Conservation (phyloP, 2,797 vertebrate genomes). For the Centroberyx gerrardi region DNA sequence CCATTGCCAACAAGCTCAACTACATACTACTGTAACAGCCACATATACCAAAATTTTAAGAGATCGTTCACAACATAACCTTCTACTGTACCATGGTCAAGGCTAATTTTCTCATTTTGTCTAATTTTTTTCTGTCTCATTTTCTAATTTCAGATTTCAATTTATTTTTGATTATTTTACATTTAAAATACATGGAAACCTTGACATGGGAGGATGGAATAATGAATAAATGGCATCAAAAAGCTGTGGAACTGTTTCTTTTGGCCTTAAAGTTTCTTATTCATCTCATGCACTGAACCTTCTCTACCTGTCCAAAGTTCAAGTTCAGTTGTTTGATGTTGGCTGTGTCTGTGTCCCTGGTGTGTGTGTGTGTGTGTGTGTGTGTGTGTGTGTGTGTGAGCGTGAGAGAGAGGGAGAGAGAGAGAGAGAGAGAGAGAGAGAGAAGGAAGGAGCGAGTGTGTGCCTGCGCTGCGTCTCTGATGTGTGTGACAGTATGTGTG, state of each 20-base stretch:
- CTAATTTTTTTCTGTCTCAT: not conserved
- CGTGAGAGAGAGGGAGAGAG: conserved; percentile 5
- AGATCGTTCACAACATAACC: not conserved
- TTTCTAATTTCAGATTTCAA: conserved; percentile 24
- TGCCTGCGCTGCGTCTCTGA: conserved; percentile 60
- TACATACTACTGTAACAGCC: not conserved
- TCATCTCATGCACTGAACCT: conserved; percentile 59
- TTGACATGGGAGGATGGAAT: conserved; percentile 14
- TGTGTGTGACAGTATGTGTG: conserved; percentile 72
- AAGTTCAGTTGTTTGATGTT: conserved; percentile 71
- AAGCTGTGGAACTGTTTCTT: conserved; percentile 43
- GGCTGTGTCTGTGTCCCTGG: conserved; percentile 61
- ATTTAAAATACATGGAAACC: conserved; percentile 30
- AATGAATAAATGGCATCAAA: conserved; percentile 46
- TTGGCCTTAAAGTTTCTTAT: conserved; percentile 41
- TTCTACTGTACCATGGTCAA: conserved; percentile 2
- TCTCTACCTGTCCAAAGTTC: conserved; percentile 66
- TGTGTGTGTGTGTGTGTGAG: conserved; percentile 35
- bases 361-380: conserved; percentile 39
- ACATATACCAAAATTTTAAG: not conserved
- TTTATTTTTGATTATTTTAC: conserved; percentile 30
- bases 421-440: conserved; percentile 9
- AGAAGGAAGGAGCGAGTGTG: conserved; percentile 29
- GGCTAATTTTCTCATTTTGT: not conserved
- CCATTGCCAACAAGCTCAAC: too few relatives aligned